Conservation (phyloP, 2,797 vertebrate species). For the Setipinna tenuifilis region DNA sequence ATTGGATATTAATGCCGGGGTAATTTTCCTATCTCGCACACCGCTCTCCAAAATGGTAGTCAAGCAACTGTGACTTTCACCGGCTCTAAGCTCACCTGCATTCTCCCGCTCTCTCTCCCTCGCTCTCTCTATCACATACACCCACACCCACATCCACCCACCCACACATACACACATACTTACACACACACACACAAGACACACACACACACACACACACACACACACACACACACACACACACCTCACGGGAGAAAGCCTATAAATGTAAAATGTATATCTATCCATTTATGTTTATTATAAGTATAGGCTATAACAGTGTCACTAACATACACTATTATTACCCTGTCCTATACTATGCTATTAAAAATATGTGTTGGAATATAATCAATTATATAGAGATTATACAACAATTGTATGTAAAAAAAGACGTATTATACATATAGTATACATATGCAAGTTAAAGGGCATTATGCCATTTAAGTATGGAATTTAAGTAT, state of each 20-base stretch:
- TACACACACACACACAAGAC: conserved; percentile 28
- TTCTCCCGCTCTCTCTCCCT: background rate
- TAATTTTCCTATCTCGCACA: background rate
- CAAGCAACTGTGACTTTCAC: conserved; percentile 4
- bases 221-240: conserved; percentile 30
- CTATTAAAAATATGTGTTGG: too few relatives aligned
- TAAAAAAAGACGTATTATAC: background rate
- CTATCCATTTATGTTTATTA: too few relatives aligned
- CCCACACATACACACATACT: conserved; percentile 1
- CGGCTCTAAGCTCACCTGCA: background rate
- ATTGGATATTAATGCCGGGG: conserved; percentile 21
- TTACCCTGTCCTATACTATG: too few relatives aligned
- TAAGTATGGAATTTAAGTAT: too few relatives aligned
- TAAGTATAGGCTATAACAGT: too few relatives aligned
- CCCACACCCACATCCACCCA: background rate
- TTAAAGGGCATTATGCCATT: background rate
- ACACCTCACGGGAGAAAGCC: background rate
- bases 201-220: background rate
- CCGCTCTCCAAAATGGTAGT: background rate
- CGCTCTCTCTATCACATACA: background rate
- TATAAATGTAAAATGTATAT: too few relatives aligned
- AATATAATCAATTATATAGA: too few relatives aligned
- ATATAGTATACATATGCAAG: background rate
- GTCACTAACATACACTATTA: too few relatives aligned
- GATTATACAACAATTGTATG: too few relatives aligned